These are phyloP conservation scores for Boloria selene DNA, from an alignment of 2,888 invertebrate species.

Conservation along the genomic window DNA sequence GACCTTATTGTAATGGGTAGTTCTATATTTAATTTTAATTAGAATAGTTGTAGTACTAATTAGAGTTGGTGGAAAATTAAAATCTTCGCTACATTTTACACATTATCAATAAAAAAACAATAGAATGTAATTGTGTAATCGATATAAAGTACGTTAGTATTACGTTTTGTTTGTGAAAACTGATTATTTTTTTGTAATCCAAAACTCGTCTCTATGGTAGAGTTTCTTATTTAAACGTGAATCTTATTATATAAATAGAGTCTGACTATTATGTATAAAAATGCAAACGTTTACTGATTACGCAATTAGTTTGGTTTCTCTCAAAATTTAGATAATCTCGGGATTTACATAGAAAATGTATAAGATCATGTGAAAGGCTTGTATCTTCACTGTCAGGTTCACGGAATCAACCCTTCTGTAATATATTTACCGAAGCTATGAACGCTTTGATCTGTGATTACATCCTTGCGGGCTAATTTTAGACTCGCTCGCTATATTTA, in stretches of 20 bases:
- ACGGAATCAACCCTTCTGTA: constrained; percentile 28
- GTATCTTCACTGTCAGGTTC: constrained; percentile 28
- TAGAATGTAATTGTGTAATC: too few relatives aligned
- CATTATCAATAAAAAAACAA: too few relatives aligned
- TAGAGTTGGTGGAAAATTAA: too few relatives aligned
- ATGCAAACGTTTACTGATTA: constrained; percentile 19
- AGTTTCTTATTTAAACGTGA: background rate
- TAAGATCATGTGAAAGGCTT: constrained; percentile 18
- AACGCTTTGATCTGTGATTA: constrained; percentile 24
- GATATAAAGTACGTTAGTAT: too few relatives aligned
- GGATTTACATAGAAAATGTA: constrained; percentile 25
- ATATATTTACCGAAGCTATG: constrained; percentile 19
- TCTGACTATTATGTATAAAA: constrained; percentile 2
- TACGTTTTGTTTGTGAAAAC: too few relatives aligned
- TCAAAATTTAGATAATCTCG: constrained; percentile 16
- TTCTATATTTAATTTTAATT: background rate
- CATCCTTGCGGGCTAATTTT: constrained; percentile 3
- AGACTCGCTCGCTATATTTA: constrained; percentile 4
- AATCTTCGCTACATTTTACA: too few relatives aligned
- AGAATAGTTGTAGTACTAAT: too few relatives aligned
- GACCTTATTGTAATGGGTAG: constrained; percentile 8
- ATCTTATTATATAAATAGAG: background rate
- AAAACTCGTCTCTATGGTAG: background rate
- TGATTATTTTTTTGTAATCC: too few relatives aligned
- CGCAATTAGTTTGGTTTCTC: constrained; percentile 18